These are phyloP conservation scores for Phoronis australis DNA, from an alignment of 2,888 invertebrate genomes.

Conservation along the genomic window DNA sequence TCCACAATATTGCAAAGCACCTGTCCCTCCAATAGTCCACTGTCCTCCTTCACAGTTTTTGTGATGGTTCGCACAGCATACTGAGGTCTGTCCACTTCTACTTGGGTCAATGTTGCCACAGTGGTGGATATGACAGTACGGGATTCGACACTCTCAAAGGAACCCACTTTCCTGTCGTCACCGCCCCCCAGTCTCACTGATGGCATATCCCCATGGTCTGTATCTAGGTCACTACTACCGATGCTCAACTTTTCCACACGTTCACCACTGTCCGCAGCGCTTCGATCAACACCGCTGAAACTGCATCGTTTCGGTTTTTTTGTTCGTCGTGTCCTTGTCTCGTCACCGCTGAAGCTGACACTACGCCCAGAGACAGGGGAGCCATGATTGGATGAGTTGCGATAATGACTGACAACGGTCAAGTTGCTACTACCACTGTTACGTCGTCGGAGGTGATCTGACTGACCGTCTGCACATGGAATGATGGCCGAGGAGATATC, in stretches of 20 bases:
- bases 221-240: slow-evolving; percentile 14
- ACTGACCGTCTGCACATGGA: slow-evolving; percentile 17
- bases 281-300: slow-evolving; percentile 25
- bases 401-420: too few species aligned
- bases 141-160: slow-evolving; percentile 2
- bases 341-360: slow-evolving; percentile 25
- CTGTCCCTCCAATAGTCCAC: background rate
- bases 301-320: slow-evolving; percentile 26
- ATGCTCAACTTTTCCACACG: slow-evolving; percentile 25
- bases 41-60: slow-evolving; percentile 3
- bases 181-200: too few species aligned
- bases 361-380: slow-evolving; percentile 39
- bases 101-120: slow-evolving; percentile 28
- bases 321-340: slow-evolving; percentile 15
- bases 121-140: slow-evolving; percentile 15
- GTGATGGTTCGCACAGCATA: slow-evolving; percentile 6
- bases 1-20: slow-evolving; percentile 4
- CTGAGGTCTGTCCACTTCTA: slow-evolving; percentile 30
- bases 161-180: background rate
- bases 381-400: slow-evolving; percentile 25
- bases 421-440: slow-evolving; percentile 8
- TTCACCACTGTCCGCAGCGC: slow-evolving; percentile 28
- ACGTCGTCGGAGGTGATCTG: slow-evolving; percentile 5
- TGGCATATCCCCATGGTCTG: background rate
- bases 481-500: slow-evolving; percentile 21